Percentiles rank a stretch among this genome's conserved stretches.
These are phyloP conservation scores for Gambusia yucatana DNA, from an alignment of 2,797 vertebrate genomes.

Conservation along the genomic window DNA sequence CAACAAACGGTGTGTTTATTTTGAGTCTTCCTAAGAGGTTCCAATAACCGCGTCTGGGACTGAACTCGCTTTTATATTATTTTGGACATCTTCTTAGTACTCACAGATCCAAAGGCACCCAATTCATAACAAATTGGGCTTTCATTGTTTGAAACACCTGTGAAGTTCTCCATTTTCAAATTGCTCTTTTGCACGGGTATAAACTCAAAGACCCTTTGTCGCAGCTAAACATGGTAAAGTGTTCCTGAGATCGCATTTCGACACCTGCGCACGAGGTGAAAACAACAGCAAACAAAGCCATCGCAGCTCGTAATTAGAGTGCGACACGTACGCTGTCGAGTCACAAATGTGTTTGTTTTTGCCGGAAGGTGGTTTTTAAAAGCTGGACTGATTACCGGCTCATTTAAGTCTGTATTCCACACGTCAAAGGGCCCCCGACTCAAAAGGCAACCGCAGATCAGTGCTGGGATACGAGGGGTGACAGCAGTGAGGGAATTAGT, in stretches of 20 bases:
- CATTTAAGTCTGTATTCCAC: conserved; percentile 28
- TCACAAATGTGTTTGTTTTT: conserved; percentile 17
- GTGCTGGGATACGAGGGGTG: conserved; percentile 50
- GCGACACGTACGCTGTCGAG: not conserved
- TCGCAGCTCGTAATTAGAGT: not conserved
- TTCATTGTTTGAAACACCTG: not conserved
- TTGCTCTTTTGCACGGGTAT: not conserved
- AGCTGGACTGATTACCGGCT: conserved; percentile 5
- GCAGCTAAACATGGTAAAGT: not conserved
- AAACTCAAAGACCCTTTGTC: not conserved
- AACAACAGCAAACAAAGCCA: not conserved
- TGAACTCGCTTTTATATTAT: not conserved
- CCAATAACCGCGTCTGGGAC: not conserved
- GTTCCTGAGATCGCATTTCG: not conserved
- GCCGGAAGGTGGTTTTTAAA: not conserved
- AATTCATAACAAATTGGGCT: not conserved
- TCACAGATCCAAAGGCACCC: not conserved
- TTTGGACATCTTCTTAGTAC: not conserved
- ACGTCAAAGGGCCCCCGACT: conserved; percentile 25
- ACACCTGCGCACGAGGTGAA: not conserved
- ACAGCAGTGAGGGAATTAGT: conserved; percentile 57
- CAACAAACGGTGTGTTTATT: not conserved
- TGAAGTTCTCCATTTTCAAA: not conserved
- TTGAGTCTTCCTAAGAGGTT: not conserved
- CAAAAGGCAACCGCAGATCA: conserved; percentile 32